Evolutionary conservation across 1,140 invertebrate genomes (phyloP), one percentile per base, ranked within the genome.

Genomic region (Drosophila hydei): DNA sequence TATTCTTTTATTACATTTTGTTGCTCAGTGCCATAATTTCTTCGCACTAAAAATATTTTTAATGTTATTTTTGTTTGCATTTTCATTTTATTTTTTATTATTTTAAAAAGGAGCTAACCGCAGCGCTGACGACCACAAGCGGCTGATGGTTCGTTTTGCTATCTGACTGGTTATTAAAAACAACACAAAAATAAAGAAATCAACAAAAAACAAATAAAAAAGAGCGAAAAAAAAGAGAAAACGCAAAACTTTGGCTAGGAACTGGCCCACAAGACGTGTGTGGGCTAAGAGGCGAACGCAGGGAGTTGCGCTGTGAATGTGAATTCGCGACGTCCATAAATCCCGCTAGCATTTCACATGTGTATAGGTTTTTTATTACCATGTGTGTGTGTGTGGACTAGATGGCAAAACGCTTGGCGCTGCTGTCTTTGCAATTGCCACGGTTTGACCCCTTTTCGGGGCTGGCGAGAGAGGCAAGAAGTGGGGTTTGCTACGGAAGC

Each of bases 291-390:
- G 9, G 30, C 30, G 30, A 33, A 33, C 11, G 30, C 19, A 18
- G 50, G 48, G 40, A 42, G 48, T n/a, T 54, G 30, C 60, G 30
- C 45, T 70, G 59, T 55, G 60, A 30, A 52, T 64, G 61, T 16
- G 61, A 67, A 65, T 67, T 52, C 70, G 51, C 77, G 65, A 47
- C 81, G 62, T 87, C 77, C 74, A 85, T 85, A 85, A 85, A 87
- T 85, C 80, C 77, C 74, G 77, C 74, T 56, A 68, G 70, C 54
- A 77, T 81, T 87, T 87, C 80, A 85, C 81, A 85, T 85, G 80
- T 85, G 80, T 85, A 81, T 81, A 75, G 70, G 77, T 87, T 87
- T 85, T 85, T 87, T 85, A 85, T 85, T 87, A 74, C 81, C 80
- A 6, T 47, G 62, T 56, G 36, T 60, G 36, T 59, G 68, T 61